phyloP scores from a whole-genome alignment of 2,113 vertebrate genomes.

The Gadus macrocephalus region DNA sequence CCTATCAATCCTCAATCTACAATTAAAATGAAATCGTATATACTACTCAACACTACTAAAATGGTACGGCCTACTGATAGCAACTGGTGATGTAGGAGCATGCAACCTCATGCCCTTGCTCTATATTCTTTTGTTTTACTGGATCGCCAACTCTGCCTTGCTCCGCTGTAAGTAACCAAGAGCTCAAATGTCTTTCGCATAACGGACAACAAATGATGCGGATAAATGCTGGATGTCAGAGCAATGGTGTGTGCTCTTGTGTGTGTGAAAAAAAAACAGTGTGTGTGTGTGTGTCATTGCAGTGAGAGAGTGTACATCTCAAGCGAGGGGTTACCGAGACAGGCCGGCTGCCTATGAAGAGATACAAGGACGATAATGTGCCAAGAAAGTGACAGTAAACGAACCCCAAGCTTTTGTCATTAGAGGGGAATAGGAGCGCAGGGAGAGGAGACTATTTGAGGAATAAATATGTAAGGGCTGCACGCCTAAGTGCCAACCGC shows the following conservation, averaged over 20 bases:
- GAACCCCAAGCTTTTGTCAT: neutral
- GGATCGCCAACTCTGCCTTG: too few relatives aligned
- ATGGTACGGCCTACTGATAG: too few relatives aligned
- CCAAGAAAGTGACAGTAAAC: constrained; percentile 15
- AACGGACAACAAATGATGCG: neutral
- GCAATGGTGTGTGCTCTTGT: neutral
- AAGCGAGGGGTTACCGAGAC: neutral
- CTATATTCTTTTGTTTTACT: too few relatives aligned
- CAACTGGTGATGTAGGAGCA: too few relatives aligned
- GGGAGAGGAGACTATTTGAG: too few relatives aligned
- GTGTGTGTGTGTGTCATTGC: neutral
- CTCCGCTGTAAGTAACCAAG: too few relatives aligned
- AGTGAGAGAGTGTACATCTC: neutral
- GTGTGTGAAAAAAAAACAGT: neutral
- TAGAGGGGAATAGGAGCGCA: neutral
- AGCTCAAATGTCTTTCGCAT: neutral
- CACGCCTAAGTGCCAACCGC: too few relatives aligned
- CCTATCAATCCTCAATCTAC: too few relatives aligned
- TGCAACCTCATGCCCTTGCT: too few relatives aligned
- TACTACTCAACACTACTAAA: too few relatives aligned
- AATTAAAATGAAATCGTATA: too few relatives aligned
- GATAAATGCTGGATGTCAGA: neutral
- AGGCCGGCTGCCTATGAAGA: constrained; percentile 9
- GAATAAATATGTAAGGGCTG: too few relatives aligned
- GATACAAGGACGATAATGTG: constrained; percentile 26